Base-by-base conservation (phyloP, 2,797 vertebrate species). In the Tauraco hartlaubi region DNA sequence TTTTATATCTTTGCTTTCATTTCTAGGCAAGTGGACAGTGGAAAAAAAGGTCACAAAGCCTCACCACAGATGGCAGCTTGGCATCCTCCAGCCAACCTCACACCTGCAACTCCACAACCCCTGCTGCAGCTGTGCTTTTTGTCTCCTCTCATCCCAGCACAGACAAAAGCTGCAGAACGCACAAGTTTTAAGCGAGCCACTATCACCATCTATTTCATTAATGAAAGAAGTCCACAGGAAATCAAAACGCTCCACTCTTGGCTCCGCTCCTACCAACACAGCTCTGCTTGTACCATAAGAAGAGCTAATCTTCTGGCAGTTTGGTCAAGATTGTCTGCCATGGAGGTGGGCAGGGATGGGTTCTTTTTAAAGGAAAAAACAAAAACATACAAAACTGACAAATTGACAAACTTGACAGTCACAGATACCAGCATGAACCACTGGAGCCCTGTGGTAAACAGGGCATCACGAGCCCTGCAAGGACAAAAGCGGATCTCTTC, bases 71-170 rank as follows among this genome's bases (percentile, higher is more conserved):
- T 86, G 79, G 90, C 73, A 84, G 66, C 33, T 46, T 80, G 72
- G 91, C 82, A 90, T 64, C 74, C 82, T 71, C 56, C 82, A 90
- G 93, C 61, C 85, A 74, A 71, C 56, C 90, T 90, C 79, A 95
- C 94, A 95, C 91, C 93, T 95, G 91, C 91, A 85, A 51, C 56
- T 80, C 79, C 72, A 56, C 0, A 9, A 73, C 77, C 39, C 8
- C 71, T 73, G 35, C 83, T 79, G 84, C 95, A 97, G 95, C 95
- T 95, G 96, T 62, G 85, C 61, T 85, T 95, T 92, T 67, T 74
- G 87, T 83, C 61, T 88, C 59, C 31, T 76, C 71, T 73, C 16
- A 0, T 43, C 82, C 68, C 52, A 37, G 46, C 62, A 44, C 52
- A 73, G 90, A 71, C 39, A 89, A 83, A 86, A 92, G 63, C 83